Base-by-base conservation (phyloP, 2,888 invertebrate species). In the Clivina fossor region DNA sequence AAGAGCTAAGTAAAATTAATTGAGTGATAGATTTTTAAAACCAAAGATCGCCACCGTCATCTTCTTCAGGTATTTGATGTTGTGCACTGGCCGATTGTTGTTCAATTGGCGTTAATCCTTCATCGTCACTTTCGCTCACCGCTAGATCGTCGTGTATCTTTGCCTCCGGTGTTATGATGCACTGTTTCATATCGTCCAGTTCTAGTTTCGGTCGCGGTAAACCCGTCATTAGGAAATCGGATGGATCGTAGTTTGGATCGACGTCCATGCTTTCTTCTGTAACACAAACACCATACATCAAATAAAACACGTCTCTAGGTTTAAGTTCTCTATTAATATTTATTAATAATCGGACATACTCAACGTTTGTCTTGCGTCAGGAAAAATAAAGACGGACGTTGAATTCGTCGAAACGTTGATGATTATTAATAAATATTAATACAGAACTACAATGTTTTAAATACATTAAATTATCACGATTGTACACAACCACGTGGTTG, bases 181-280 rank as follows among this genome's bases (percentile, higher is more conserved):
- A 65, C 61, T 75, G 71, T n/a, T n/a, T n/a, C n/a, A n/a, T n/a
- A 37, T 74, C 68, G 3, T 73, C 69, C 58, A 71, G 49, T 24
- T 63, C 58, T 50, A 62, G 56, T 13, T 56, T 56, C 22, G 24
- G 35, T 30, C 44, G 62, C 8, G 68, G 68, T 43, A 80, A 69
- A 22, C 77, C 77, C 13, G 81, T 79, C 71, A 86, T 77, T 44
- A 91, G 76, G 70, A 93, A 90, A 72, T 90, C 92, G 0, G 90
- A 88, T 0, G 91, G 90, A 74, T 93, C 92, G 71, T 93, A 93
- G 67, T 85, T 87, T 0, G 88, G 85, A 75, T 90, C 90, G 16
- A 86, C 81, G 63, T 86, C 86, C 76, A 86, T 82, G 56, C 85
- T 84, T 68, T 86, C 86, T 64, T 86, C 85, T 81, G 67, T 38